phyloP scores from a whole-genome alignment of 2,888 invertebrate genomes.

The Stegophylla sp. region DNA sequence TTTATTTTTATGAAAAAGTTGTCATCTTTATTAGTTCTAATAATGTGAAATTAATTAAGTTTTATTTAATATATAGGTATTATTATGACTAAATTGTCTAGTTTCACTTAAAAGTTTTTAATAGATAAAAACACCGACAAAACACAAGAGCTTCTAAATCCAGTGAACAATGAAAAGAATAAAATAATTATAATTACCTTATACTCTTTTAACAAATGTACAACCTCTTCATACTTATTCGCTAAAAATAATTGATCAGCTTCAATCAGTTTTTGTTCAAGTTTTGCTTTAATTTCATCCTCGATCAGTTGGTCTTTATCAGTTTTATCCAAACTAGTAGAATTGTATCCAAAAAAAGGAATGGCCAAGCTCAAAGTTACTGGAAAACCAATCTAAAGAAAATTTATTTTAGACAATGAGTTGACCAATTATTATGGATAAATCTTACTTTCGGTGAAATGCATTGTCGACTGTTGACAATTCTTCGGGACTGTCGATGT shows the following conservation, averaged over 20 bases:
- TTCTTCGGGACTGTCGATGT: background rate
- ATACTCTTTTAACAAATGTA: slow-evolving; percentile 26
- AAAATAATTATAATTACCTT: slow-evolving; percentile 34
- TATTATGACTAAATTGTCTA: no score
- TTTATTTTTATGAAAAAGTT: no score
- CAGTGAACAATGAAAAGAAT: background rate
- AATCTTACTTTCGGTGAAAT: slow-evolving; percentile 4
- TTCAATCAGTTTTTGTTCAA: slow-evolving; percentile 39
- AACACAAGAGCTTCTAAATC: background rate
- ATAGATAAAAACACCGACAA: no score
- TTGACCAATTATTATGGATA: background rate
- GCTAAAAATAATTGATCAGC: slow-evolving; percentile 47
- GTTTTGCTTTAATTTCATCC: background rate
- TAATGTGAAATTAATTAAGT: no score
- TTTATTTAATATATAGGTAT: no score
- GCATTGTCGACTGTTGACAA: background rate
- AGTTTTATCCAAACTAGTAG: background rate
- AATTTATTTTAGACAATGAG: background rate
- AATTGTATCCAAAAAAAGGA: slow-evolving; percentile 39
- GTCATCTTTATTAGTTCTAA: no score
- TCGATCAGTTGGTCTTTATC: background rate
- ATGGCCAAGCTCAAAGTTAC: slow-evolving; percentile 1
- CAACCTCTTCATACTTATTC: slow-evolving; percentile 52
- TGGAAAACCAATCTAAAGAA: background rate
- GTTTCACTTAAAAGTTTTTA: no score